A percentile compares a stretch with the other conserved stretches of the same genome.
phyloP scores from a whole-genome alignment of 2,888 invertebrate genomes.

The Agapetus fuscipes region DNA sequence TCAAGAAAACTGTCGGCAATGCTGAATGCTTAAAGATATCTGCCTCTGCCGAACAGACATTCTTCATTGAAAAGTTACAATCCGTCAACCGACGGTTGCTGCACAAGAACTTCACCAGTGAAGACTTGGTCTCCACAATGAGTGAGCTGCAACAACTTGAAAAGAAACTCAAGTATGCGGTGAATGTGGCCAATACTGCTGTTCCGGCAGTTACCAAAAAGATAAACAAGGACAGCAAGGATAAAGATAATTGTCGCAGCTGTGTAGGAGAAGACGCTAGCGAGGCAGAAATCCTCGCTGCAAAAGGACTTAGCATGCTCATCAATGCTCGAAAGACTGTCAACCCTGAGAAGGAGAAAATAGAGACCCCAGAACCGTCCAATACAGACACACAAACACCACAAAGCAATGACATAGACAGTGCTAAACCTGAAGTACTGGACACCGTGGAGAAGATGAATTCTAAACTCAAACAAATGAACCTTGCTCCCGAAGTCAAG shows the following conservation, averaged over 20 bases:
- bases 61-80: conserved; percentile 32
- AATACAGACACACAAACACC: no score
- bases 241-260: conserved; percentile 23
- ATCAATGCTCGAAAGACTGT: conserved; percentile 25
- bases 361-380: not conserved
- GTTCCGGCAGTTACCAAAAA: no score
- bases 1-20: conserved; percentile 9
- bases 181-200: no score
- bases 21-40: not conserved
- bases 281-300: conserved; percentile 38
- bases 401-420: no score
- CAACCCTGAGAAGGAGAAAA: conserved; percentile 8
- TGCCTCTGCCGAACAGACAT: conserved; percentile 27
- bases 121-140: conserved; percentile 39
- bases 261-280: conserved; percentile 21
- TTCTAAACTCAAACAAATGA: no score
- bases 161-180: conserved; percentile 30
- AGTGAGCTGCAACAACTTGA: conserved; percentile 36
- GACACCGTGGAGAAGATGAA: not conserved
- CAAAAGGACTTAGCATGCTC: conserved; percentile 36
- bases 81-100: conserved; percentile 35
- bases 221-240: no score
- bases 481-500: no score
- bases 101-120: conserved; percentile 31
- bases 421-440: no score